Base-by-base conservation (phyloP, 2,113 vertebrate genomes). In the Atractosteus spatula region DNA sequence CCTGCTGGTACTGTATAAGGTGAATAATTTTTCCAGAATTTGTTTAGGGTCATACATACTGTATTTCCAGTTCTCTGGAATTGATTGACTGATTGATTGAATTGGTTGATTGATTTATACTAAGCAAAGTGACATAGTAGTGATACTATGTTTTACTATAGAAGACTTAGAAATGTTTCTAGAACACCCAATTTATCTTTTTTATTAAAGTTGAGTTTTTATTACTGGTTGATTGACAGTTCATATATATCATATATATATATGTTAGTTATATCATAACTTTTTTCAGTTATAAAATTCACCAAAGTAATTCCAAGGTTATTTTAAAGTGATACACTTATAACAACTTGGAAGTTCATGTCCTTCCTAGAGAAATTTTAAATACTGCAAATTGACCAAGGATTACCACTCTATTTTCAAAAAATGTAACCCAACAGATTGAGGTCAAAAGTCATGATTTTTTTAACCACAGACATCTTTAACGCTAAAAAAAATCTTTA, bases 331-430 rank as follows among this genome's bases (percentile, higher is more conserved):
- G n/a, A 4, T 8, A 51, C 10, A 44, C 43, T 16, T 3, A 17
- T 74, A 57, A 16, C 56, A 43, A 17, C 42, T 54, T 4, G 11
- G 16, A 54, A 62, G 61, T 42, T 3, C 14, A 51, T 68, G 54
- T 55, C 45, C 29, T 54, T 51, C 17, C 56, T 66, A 68, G 43
- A 68, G 44, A 29, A 54, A 54, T n/a, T 61, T 68, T 67, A 3
- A 16, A 45, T 43, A n/a, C 56, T 55, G 44, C 47, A 74, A 55
- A 65, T 74, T 55, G 57, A 2, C 10, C 16, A 51, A 17, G 72
- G 65, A 74, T 74, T 73, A 62, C 57, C 57, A 41, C 1, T 0
- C 6, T 16, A 43, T 55, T 67, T 47, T 16, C 16, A 41, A 41
- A 41, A 62, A 72, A 51, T 16, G 12, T 16, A 29, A 41, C 29